Evolutionary conservation across 2,113 vertebrate genomes (phyloP).

Genomic region (Caretta caretta): DNA sequence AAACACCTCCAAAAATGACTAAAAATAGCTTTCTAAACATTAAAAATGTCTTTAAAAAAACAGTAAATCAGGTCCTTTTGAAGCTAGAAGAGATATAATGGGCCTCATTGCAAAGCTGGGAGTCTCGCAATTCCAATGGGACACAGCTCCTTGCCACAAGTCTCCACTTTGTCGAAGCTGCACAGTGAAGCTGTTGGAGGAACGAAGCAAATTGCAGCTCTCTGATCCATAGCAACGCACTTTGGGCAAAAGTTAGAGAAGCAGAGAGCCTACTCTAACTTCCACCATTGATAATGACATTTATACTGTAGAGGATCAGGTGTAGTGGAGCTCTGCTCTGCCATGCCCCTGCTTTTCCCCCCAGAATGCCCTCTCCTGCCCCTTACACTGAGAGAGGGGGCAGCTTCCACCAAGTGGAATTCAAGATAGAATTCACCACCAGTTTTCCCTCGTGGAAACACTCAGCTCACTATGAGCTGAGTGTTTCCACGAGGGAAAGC

Average conservation of each 20-base stretch:
- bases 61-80: constrained; percentile 14
- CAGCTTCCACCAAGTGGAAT: background rate
- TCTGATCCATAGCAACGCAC: too few species aligned
- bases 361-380: background rate
- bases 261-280: too few species aligned
- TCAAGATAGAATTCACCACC: too few species aligned
- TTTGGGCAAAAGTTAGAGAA: too few species aligned
- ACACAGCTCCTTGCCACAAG: background rate
- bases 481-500: background rate
- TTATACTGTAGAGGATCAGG: too few species aligned
- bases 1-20: background rate
- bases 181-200: too few species aligned
- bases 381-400: background rate
- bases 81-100: constrained; percentile 28
- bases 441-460: too few species aligned
- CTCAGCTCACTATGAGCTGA: too few species aligned
- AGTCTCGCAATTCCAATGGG: background rate
- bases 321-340: too few species aligned
- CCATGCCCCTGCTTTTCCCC: too few species aligned
- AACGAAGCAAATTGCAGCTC: too few species aligned
- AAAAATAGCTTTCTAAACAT: background rate
- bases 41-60: constrained; percentile 17
- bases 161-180: background rate
- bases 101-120: constrained; percentile 32
- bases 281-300: too few species aligned